Evolutionary conservation across 2,797 vertebrate species (phyloP), one percentile per base, ranked within the genome.

Genomic region (Lindbergichthys nudifrons): DNA sequence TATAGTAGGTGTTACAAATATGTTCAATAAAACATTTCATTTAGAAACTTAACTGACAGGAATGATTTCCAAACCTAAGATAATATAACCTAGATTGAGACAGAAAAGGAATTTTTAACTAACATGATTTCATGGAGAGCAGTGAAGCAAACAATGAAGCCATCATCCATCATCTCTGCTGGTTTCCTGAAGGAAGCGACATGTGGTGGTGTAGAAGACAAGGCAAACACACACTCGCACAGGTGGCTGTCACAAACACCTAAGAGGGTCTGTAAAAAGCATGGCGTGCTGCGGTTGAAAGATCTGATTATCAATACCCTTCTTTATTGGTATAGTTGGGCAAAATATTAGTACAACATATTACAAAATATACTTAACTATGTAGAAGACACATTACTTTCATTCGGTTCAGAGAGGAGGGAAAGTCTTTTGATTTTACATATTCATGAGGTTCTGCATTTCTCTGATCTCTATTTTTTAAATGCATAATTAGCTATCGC

Each of bases 131-230:
- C 19, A 69, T 60, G 67, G 50, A 51, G 67, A 85, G 82, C 79
- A 63, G 87, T 86, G 88, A 88, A 79, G 89, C 87, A 89, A 93
- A 92, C 85, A 94, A 93, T 93, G 87, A 93, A 93, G 87, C 68
- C 70, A 82, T 89, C 87, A 90, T 94, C 88, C 91, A 91, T 93
- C 93, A 93, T 91, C 88, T 86, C 74, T 70, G 72, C 86, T 70
- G 83, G 70, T 89, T 95, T 96, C 94, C 95, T 89, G 80, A 70
- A 93, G 91, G 90, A 96, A 95, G 81, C 75, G 51, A 79, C 79
- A 77, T 84, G 82, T 80, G 83, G 73, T 60, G 68, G 64, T 77
- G 81, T 75, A 70, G 64, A 11, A 62, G 68, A 81, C 54, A 72
- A 81, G 62, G n/a, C 53, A 83, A 75, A 87, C 70, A 87, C 68